Evolutionary conservation across 2,888 invertebrate genomes (phyloP), one percentile per base, ranked within the genome.

Genomic region (Aspidiotus rigidus): DNA sequence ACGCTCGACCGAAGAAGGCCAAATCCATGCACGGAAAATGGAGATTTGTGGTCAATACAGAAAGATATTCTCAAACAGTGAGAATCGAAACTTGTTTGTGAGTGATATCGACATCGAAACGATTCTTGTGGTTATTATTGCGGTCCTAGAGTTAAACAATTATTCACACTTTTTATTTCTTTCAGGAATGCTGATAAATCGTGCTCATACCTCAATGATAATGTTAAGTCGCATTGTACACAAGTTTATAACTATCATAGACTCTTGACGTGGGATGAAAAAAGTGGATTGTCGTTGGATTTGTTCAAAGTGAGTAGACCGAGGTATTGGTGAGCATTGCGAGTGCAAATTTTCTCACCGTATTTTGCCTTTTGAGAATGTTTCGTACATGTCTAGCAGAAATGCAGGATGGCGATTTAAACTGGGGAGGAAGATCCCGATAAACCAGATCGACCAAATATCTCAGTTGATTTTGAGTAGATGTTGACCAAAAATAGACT

Each of bases 11-110:
- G 0, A 90, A 90, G 77, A 82, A 89, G 71, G 91, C 90, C 0
- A 81, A 88, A 64, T 88, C 89, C 0, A 88, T 88, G 0, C 86
- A 86, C 1, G 90, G 90, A 0, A 84, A 86, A 73, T 91, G 91
- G 90, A 90, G 90, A 76, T 90, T 86, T 76, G 88, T 91, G 73
- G 90, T 91, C 60, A 91, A 91, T 75, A 89, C 90, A 0, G 89
- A 88, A 0, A 88, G 89, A 72, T 89, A 90, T 75, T 89, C 89
- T 8, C 91, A 91, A 79, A 91, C 90, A 0, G 77, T 91, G 63
- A 79, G 91, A 9, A 79, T 91, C 70, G 91, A 91, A 77, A 89
- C 90, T 76, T 91, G 91, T 80, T 81, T 85, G 87, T 87, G 77
- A 84, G 86, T 82, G 15, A 16, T 41, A 17, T 44, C n/a, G n/a